Percentiles rank a stretch among this genome's conserved stretches.
phyloP scores from a whole-genome alignment of 2,113 vertebrate genomes.

The Uria aalge region DNA sequence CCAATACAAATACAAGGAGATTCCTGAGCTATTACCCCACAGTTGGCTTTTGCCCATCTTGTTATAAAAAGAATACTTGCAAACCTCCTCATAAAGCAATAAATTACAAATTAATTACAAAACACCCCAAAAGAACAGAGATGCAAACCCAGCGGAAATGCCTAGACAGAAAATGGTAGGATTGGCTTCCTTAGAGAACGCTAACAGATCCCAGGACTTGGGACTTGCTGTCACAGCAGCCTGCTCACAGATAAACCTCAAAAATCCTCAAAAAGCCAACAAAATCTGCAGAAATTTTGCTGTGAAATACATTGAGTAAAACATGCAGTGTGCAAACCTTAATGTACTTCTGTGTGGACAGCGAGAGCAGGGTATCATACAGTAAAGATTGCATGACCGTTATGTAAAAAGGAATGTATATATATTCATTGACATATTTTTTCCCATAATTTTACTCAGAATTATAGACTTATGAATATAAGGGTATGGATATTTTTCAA shows the following conservation, averaged over 20 bases:
- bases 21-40: not conserved
- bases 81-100: not conserved
- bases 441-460: not conserved
- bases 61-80: not conserved
- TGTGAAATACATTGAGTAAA: not conserved
- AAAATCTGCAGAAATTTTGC: not conserved
- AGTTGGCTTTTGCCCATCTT: not conserved
- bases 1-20: not conserved
- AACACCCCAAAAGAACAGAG: not conserved
- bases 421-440: not conserved
- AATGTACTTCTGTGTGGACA: not conserved
- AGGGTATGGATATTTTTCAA: not conserved
- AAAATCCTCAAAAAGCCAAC: not conserved
- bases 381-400: not conserved
- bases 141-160: not conserved
- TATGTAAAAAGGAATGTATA: not conserved
- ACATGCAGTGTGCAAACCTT: not conserved
- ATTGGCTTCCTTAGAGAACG: not conserved
- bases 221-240: not conserved
- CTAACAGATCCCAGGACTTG: not conserved
- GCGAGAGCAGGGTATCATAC: not conserved
- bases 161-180: not conserved
- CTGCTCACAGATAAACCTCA: not conserved
- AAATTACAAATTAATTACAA: not conserved
- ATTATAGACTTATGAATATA: not conserved